Conservation (phyloP, 35 echinoderm and acorn worm genomes). For the Amphiura filiformis region DNA sequence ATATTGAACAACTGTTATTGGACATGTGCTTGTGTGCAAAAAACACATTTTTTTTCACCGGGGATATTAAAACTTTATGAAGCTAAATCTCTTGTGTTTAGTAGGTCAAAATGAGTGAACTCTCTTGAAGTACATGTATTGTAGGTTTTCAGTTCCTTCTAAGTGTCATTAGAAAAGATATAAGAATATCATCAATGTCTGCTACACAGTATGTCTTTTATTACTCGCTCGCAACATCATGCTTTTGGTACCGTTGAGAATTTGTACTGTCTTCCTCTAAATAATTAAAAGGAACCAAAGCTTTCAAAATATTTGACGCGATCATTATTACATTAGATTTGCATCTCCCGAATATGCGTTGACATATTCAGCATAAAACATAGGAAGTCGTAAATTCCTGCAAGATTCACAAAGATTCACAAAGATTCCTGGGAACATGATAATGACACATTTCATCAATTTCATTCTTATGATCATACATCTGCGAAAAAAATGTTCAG, state of each 20-base stretch:
- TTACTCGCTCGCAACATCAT: not conserved
- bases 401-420: no score
- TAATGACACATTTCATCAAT: no score
- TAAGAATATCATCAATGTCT: not conserved
- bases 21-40: not conserved
- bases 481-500: no score
- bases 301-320: not conserved
- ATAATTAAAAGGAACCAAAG: not conserved
- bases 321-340: not conserved
- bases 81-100: not conserved
- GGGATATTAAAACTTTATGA: not conserved
- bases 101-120: not conserved
- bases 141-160: not conserved
- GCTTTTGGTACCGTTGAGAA: not conserved
- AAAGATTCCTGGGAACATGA: no score
- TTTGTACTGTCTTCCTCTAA: not conserved
- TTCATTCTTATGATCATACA: no score
- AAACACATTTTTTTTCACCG: not conserved
- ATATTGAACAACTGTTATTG: conserved; percentile 1
- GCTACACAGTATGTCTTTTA: not conserved
- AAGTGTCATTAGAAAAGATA: conserved; percentile 8
- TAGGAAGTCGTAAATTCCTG: not conserved
- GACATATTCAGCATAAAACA: not conserved
- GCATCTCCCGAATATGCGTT: not conserved
- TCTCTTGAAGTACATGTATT: not conserved